A percentile compares a stretch with the other conserved stretches of the same genome.
Conservation (phyloP, 2,797 vertebrate genomes). For the Arremon brunneinucha region DNA sequence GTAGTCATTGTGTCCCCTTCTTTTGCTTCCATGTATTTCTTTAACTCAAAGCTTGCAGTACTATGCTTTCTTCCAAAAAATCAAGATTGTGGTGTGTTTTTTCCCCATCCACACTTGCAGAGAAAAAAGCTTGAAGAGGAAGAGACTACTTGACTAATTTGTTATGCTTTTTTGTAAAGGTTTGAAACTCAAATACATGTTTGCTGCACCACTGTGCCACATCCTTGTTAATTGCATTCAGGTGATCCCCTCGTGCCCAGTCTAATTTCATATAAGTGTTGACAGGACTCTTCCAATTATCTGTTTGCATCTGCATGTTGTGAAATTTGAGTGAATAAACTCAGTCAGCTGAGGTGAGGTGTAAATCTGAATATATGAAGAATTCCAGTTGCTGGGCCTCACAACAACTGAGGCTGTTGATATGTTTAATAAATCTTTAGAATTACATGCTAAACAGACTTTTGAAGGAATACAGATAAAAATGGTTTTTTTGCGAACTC, state of each 20-base stretch:
- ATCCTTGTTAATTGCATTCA: neutral
- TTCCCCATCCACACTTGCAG: neutral
- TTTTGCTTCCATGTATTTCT: neutral
- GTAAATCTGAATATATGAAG: neutral
- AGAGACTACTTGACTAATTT: neutral
- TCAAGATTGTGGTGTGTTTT: rapidly evolving
- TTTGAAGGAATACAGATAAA: neutral
- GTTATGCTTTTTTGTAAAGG: neutral
- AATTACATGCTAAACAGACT: neutral
- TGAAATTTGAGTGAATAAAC: neutral
- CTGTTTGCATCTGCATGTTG: neutral
- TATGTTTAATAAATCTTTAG: neutral
- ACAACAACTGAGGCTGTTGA: neutral
- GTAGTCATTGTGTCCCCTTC: neutral
- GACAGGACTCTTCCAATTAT: neutral
- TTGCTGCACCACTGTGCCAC: neutral
- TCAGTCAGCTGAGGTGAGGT: neutral
- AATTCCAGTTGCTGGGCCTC: neutral
- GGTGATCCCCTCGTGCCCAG: neutral
- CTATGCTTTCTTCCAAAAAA: neutral
- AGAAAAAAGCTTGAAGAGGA: neutral
- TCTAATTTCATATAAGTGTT: neutral
- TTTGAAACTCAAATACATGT: neutral
- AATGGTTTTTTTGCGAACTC: neutral
- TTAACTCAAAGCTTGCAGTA: neutral